Conservation (phyloP, 2,113 vertebrate genomes). For the Lynx canadensis region DNA sequence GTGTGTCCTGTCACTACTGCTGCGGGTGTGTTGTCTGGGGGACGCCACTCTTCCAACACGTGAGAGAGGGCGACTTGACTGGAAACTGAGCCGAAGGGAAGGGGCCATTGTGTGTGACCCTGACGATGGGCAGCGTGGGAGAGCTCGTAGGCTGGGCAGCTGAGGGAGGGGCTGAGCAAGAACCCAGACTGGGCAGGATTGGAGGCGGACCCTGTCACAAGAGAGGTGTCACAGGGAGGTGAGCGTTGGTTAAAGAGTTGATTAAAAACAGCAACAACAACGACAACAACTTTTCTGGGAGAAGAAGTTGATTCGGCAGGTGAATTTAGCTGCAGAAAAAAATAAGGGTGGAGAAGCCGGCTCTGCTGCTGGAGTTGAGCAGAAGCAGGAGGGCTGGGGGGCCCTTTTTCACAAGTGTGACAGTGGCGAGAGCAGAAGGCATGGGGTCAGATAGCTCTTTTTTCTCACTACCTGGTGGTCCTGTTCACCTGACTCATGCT, state of each 20-base stretch:
- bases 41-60: fast-evolving
- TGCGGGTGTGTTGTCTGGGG: background rate
- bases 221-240: background rate
- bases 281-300: background rate
- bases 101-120: background rate
- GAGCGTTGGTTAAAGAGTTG: background rate
- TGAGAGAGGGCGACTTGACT: background rate
- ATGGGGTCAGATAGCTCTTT: background rate
- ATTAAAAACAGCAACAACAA: background rate
- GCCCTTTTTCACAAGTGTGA: background rate
- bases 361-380: background rate
- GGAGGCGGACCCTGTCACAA: background rate
- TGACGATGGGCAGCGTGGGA: no score
- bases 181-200: background rate
- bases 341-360: background rate
- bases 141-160: background rate
- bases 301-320: background rate
- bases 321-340: background rate
- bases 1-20: fast-evolving
- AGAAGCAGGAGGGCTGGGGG: background rate
- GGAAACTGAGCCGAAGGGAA: fast-evolving
- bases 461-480: background rate
- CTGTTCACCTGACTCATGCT: background rate
- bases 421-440: background rate
- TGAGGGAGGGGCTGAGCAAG: background rate